phyloP scores from a whole-genome alignment of 2,113 vertebrate genomes.

The Misgurnus mizolepis region DNA sequence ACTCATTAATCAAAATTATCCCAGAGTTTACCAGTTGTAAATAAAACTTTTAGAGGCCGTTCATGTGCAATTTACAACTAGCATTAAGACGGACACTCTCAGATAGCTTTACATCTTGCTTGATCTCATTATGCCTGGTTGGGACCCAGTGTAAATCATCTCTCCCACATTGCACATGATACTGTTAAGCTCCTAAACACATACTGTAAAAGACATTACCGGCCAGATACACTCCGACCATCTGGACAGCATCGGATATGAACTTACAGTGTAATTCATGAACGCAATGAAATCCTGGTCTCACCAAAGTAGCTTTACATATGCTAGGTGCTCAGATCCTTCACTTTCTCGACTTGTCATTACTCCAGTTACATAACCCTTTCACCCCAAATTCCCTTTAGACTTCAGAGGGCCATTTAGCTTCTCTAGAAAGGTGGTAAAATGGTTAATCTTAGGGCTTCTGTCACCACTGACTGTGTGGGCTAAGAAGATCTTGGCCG shows the following conservation, averaged over 20 bases:
- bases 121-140: background rate
- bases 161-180: background rate
- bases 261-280: conserved; percentile 6
- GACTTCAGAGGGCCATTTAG: background rate
- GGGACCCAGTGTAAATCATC: background rate
- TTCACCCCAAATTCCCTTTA: background rate
- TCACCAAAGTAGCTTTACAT: conserved; percentile 9
- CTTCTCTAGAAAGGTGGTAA: conserved; percentile 32
- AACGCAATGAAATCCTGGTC: background rate
- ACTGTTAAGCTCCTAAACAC: background rate
- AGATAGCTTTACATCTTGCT: background rate
- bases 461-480: conserved; percentile 26
- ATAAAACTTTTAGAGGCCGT: no score
- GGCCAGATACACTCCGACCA: background rate
- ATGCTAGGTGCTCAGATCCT: background rate
- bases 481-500: conserved; percentile 22
- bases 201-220: background rate
- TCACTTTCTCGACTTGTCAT: background rate
- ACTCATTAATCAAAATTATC: no score
- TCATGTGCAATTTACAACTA: no score
- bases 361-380: conserved; percentile 37
- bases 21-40: no score
- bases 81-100: no score
- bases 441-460: conserved; percentile 22
- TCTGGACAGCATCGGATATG: background rate